Evolutionary conservation across 2,888 invertebrate genomes (phyloP).

Genomic region (Oscheius myriophilus): DNA sequence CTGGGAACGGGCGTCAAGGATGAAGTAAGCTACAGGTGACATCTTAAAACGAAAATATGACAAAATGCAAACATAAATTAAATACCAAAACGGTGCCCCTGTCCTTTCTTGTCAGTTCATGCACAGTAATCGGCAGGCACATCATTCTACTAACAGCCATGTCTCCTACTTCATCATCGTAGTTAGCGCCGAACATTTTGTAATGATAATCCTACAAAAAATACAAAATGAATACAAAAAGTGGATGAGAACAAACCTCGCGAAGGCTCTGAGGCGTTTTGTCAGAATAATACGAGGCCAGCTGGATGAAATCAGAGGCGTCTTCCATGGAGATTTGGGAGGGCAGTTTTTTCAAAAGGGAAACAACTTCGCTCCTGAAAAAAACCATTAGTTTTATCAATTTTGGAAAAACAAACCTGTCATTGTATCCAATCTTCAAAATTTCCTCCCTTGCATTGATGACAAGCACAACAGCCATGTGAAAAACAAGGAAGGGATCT

Average conservation of each 20-base stretch:
- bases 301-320: slow-evolving; percentile 92
- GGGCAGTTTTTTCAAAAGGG: slow-evolving; percentile 60
- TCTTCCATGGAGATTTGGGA: slow-evolving; percentile 88
- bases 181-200: slow-evolving; percentile 73
- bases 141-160: slow-evolving; percentile 75
- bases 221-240: neutral
- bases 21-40: slow-evolving; percentile 61
- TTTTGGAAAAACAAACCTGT: slow-evolving; percentile 29
- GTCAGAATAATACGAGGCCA: slow-evolving; percentile 93
- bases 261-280: slow-evolving; percentile 77
- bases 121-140: slow-evolving; percentile 93
- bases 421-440: slow-evolving; percentile 23
- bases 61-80: neutral
- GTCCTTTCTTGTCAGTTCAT: slow-evolving; percentile 83
- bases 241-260: slow-evolving; percentile 25
- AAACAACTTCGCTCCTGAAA: slow-evolving; percentile 38
- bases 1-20: slow-evolving; percentile 94
- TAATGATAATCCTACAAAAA: slow-evolving; percentile 74
- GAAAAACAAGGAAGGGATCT: slow-evolving; percentile 95
- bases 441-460: slow-evolving; percentile 82
- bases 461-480: slow-evolving; percentile 90
- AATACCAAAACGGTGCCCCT: neutral
- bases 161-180: slow-evolving; percentile 63
- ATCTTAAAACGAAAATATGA: slow-evolving; percentile 5
- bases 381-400: slow-evolving; percentile 9